phyloP scores from a whole-genome alignment of 2,797 vertebrate species.

The Siniperca obscura region DNA sequence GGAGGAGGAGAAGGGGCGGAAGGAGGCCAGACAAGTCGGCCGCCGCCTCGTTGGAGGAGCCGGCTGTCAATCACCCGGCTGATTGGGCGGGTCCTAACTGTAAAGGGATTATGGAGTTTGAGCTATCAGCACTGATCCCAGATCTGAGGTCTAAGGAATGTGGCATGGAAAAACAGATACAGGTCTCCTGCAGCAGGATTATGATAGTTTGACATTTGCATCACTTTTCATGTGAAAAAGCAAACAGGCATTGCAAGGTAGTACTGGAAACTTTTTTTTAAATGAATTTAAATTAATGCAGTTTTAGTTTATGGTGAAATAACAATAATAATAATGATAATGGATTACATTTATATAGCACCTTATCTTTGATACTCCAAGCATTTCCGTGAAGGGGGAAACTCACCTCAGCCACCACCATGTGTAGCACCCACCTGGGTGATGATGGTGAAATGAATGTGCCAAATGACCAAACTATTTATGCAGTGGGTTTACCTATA shows the following conservation, averaged over 20 bases:
- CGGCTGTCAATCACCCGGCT: constrained; percentile 48
- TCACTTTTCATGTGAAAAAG: background rate
- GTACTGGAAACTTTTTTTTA: background rate
- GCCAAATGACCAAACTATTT: background rate
- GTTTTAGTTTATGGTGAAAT: background rate
- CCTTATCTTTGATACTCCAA: too few relatives aligned
- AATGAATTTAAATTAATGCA: background rate
- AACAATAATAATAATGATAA: too few relatives aligned
- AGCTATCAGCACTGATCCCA: constrained; percentile 43
- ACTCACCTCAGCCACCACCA: too few relatives aligned
- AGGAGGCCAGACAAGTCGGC: constrained; percentile 22
- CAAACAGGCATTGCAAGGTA: background rate
- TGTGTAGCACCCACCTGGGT: too few relatives aligned
- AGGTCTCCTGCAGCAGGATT: background rate
- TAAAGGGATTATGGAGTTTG: constrained; percentile 62
- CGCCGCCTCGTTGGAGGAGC: constrained; percentile 53
- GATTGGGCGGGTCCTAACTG: constrained; percentile 61
- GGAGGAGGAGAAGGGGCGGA: constrained; percentile 24
- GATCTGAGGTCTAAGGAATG: constrained; percentile 53
- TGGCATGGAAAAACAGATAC: constrained; percentile 34
- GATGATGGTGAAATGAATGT: background rate
- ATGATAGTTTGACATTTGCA: background rate
- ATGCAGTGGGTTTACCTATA: background rate
- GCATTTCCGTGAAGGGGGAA: too few relatives aligned
- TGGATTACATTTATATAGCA: too few relatives aligned